phyloP scores from a whole-genome alignment of 2,888 invertebrate species.

The Harpalus rufipes region DNA sequence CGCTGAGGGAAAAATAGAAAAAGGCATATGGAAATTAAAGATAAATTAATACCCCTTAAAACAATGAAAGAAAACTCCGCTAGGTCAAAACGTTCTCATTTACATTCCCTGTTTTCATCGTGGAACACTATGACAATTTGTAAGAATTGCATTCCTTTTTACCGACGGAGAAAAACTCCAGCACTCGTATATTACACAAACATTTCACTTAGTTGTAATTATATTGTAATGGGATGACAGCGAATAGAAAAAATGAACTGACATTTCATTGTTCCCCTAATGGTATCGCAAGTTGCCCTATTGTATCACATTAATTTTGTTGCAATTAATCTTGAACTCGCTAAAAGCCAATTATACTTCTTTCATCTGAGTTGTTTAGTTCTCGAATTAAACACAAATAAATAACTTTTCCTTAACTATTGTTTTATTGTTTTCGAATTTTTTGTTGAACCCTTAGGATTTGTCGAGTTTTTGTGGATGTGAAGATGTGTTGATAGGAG shows the following conservation, averaged over 20 bases:
- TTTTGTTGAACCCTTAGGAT: neutral
- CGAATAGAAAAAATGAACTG: neutral
- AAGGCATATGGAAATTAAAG: constrained; percentile 43
- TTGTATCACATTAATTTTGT: neutral
- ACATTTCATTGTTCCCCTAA: neutral
- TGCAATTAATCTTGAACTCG: neutral
- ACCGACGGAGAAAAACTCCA: constrained; percentile 2
- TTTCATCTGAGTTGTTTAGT: neutral
- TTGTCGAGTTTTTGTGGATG: neutral
- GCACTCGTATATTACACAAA: constrained; percentile 2
- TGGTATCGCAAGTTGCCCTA: neutral
- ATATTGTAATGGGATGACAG: neutral
- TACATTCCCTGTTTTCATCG: constrained; percentile 34
- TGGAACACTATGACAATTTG: constrained; percentile 22
- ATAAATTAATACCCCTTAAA: constrained; percentile 41
- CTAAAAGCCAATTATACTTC: neutral
- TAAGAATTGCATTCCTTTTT: constrained; percentile 39
- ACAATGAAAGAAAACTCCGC: constrained; percentile 42
- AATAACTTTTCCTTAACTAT: neutral
- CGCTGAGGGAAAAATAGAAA: constrained; percentile 26
- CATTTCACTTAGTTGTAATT: constrained; percentile 11
- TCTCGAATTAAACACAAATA: neutral
- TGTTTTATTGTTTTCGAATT: neutral
- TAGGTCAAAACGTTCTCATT: constrained; percentile 35
- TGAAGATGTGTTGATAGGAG: neutral